Evolutionary conservation across 2,113 vertebrate genomes (phyloP).

Genomic region (Eidolon helvum): DNA sequence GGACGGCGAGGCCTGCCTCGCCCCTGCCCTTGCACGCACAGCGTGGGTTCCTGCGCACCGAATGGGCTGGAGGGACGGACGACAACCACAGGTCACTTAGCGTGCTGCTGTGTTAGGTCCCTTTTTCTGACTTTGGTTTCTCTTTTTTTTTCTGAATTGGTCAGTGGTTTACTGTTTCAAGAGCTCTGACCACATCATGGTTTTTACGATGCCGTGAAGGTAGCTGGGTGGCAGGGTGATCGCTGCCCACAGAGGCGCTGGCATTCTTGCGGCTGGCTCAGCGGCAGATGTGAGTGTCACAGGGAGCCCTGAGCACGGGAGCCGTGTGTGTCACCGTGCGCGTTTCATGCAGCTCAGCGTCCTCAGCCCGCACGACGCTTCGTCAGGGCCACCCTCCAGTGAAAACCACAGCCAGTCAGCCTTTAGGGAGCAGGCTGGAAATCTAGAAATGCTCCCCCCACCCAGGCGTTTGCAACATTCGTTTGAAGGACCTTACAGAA

Average conservation of each 20-base stretch:
- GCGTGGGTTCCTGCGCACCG: not conserved
- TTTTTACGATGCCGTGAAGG: not conserved
- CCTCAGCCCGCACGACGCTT: not conserved
- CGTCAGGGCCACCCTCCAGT: not conserved
- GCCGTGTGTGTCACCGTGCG: not conserved
- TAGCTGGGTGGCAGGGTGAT: not conserved
- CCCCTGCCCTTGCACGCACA: fast-evolving
- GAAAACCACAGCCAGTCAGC: not conserved
- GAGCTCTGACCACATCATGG: not conserved
- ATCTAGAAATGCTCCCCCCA: not conserved
- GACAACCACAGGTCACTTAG: not conserved
- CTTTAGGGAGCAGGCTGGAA: conserved; percentile 10
- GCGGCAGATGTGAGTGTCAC: not conserved
- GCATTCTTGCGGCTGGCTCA: too few species aligned
- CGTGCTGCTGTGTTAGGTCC: not conserved
- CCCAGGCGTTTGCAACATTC: conserved; percentile 21
- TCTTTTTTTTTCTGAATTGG: not conserved
- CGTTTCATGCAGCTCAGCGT: not conserved
- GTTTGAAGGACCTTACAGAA: not conserved
- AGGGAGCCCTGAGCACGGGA: not conserved
- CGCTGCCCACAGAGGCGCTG: not conserved
- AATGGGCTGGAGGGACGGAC: fast-evolving
- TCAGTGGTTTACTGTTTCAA: not conserved
- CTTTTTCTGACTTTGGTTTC: not conserved
- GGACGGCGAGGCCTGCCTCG: fast-evolving